A percentile compares a stretch with the other conserved stretches of the same genome.
Conservation (phyloP, 2,113 vertebrate species). For the Callipepla squamata region DNA sequence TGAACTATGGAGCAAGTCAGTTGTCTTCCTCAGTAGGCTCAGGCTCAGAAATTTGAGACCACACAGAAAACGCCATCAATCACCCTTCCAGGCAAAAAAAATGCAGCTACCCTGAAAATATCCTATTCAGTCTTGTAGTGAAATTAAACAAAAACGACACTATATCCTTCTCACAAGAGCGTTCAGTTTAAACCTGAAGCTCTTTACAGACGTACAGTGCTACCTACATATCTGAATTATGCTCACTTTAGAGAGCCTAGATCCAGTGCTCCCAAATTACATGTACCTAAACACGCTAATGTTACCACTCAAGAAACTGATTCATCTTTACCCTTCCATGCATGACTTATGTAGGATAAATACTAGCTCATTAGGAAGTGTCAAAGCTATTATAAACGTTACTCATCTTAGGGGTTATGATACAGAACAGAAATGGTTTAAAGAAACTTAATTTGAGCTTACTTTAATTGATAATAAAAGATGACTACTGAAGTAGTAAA, state of each 20-base stretch:
- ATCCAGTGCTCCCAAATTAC: neutral
- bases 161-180: neutral
- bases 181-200: neutral
- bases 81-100: neutral
- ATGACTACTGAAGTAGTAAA: neutral
- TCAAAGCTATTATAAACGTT: neutral
- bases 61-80: neutral
- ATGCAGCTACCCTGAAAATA: neutral
- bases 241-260: neutral
- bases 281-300: accelerated
- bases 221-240: accelerated
- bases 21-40: neutral
- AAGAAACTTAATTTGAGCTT: neutral
- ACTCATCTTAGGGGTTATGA: neutral
- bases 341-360: neutral
- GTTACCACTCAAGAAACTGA: neutral
- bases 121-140: neutral
- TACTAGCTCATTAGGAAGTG: neutral
- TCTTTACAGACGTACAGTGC: neutral
- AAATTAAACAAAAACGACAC: neutral
- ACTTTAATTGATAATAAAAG: neutral
- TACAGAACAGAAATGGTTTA: neutral
- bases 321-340: neutral
- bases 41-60: neutral
- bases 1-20: neutral